Conservation (phyloP, 2,797 vertebrate species). For the Betta splendens region DNA sequence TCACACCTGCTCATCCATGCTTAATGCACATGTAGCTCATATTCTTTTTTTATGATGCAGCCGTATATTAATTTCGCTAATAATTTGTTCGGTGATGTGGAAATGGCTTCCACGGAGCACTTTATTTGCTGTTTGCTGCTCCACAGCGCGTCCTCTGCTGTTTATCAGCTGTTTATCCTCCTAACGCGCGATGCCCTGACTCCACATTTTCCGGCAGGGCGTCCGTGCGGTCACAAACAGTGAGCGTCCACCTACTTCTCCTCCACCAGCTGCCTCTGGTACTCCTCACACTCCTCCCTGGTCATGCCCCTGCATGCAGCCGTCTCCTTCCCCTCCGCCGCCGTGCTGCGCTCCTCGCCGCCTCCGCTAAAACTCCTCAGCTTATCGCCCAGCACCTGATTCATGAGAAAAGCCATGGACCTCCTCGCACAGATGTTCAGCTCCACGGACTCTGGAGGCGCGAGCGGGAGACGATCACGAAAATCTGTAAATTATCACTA, state of each 20-base stretch:
- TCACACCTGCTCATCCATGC: constrained; percentile 36
- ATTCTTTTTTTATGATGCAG: constrained; percentile 20
- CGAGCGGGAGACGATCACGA: not conserved
- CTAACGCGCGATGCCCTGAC: too few relatives aligned
- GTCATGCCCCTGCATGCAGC: constrained; percentile 67
- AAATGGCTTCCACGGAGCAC: too few relatives aligned
- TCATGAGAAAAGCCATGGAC: constrained; percentile 75
- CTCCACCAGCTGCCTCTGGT: constrained; percentile 81
- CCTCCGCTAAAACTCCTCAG: constrained; percentile 73
- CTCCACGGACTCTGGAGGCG: not conserved
- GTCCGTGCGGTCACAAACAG: not conserved
- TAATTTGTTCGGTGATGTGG: not conserved
- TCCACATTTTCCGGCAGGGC: too few relatives aligned
- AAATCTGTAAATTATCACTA: constrained; percentile 14
- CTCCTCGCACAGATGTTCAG: not conserved
- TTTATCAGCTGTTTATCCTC: too few relatives aligned
- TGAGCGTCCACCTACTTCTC: constrained; percentile 79
- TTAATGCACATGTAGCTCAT: constrained; percentile 42
- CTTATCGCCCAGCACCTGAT: constrained; percentile 63
- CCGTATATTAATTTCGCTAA: not conserved
- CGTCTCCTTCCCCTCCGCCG: constrained; percentile 60
- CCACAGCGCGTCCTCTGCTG: too few relatives aligned
- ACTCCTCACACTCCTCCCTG: constrained; percentile 81
- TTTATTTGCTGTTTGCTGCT: too few relatives aligned
- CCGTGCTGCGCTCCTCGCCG: constrained; percentile 36